Base-by-base conservation (phyloP, 1,140 invertebrate genomes). In the Hesperophylax magnus region DNA sequence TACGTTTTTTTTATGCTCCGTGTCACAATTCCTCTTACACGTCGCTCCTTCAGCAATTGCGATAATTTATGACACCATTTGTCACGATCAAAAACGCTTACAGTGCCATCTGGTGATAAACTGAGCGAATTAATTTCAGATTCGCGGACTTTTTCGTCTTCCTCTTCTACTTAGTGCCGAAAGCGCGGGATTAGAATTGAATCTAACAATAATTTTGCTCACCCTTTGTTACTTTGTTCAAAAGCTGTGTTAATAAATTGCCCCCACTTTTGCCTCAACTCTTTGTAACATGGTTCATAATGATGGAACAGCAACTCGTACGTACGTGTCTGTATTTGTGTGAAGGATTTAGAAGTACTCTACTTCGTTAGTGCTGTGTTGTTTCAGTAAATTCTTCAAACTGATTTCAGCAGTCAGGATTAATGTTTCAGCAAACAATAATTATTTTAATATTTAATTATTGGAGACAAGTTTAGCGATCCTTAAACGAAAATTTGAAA, bases 71-170 rank as follows among this genome's bases (percentile, higher is more conserved):
- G 24, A 27, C 18, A 14, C 11, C 20, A 65, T 65, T 65, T 65
- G 14, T 65, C 24, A 65, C 24, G 20, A 65, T 65, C 61, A 18
- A 27, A 27, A 27, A 65, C 24, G 24, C 61, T 65, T 27, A 65
- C n/a, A 11, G 24, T 27, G 61, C 61, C 61, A 65, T 65, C 61
- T 65, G 61, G 20, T 65, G 61, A 65, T 27, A 65, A 65, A 65
- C 61, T 65, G 61, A 1, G 61, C 61, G 20, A 65, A 65, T 65
- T 65, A 65, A 65, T 65, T 65, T 18, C 24, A 65, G 61, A 65
- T 24, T 31, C 61, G 15, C 39, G 14, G 39, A 14, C 0, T 65
- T 15, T 6, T 27, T 65, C 24, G 5, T 65, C 60, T 17, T 20
- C 54, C 17, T 56, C 17, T 17, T 20, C 20, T n/a, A 18, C n/a